Conservation (phyloP, 2,888 invertebrate genomes). For the Hirtodrosophila trivittata region DNA sequence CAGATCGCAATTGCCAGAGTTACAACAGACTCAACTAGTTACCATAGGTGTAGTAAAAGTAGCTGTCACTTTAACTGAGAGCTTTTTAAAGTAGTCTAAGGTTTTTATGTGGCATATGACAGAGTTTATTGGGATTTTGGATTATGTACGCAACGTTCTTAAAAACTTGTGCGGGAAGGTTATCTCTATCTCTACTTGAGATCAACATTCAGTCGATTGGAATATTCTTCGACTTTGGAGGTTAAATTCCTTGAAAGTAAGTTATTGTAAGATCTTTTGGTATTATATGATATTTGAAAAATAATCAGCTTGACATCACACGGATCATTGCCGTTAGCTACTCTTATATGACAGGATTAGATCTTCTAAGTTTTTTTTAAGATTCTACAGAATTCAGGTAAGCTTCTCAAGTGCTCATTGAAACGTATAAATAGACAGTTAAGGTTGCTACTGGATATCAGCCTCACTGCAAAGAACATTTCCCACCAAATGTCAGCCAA, state of each 20-base stretch:
- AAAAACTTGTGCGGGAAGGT: slow-evolving; percentile 5
- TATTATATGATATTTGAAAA: neutral
- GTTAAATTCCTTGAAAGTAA: too few relatives aligned
- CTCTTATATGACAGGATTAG: slow-evolving; percentile 10
- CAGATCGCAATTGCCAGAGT: slow-evolving; percentile 59
- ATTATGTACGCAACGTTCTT: slow-evolving; percentile 2
- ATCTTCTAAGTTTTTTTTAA: slow-evolving; percentile 1
- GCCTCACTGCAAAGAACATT: slow-evolving; percentile 55
- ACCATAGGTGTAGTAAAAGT: slow-evolving; percentile 45
- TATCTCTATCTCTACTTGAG: too few relatives aligned
- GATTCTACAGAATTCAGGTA: slow-evolving; percentile 40
- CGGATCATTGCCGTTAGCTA: neutral
- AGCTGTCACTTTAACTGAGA: slow-evolving; percentile 38
- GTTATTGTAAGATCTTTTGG: too few relatives aligned
- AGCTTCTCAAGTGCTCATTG: slow-evolving; percentile 53
- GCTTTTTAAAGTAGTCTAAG: slow-evolving; percentile 51
- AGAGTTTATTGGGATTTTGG: slow-evolving; percentile 28
- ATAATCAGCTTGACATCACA: slow-evolving; percentile 2
- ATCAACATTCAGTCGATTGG: too few relatives aligned
- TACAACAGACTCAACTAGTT: slow-evolving; percentile 34
- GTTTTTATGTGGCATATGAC: slow-evolving; percentile 56
- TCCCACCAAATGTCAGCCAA: slow-evolving; percentile 69
- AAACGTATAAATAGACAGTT: slow-evolving; percentile 60
- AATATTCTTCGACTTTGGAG: too few relatives aligned
- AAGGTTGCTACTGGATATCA: slow-evolving; percentile 48